phyloP scores from a whole-genome alignment of 1,140 invertebrate species.

The Ladona fulva region DNA sequence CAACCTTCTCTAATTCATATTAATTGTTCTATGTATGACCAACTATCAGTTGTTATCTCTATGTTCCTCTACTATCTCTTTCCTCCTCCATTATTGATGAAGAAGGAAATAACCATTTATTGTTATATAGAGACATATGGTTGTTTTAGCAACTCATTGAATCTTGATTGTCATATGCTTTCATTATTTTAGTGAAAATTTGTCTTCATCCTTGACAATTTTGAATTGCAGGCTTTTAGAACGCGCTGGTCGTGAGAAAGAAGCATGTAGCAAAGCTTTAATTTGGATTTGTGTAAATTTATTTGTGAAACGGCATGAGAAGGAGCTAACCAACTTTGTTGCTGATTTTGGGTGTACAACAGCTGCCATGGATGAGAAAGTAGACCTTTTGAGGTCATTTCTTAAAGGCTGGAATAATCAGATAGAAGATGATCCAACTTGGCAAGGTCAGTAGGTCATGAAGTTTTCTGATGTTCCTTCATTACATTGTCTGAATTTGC shows the following conservation, averaged over 20 bases:
- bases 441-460: slow-evolving; percentile 47
- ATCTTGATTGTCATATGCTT: no score
- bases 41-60: no score
- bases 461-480: not conserved
- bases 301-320: slow-evolving; percentile 50
- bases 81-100: no score
- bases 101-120: no score
- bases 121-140: no score
- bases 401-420: slow-evolving; percentile 45
- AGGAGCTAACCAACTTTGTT: slow-evolving; percentile 55
- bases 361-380: slow-evolving; percentile 69
- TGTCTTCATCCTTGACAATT: no score
- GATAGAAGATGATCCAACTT: slow-evolving; percentile 58
- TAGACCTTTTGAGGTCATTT: slow-evolving; percentile 59
- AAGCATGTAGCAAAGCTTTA: slow-evolving; percentile 44
- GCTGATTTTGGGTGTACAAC: slow-evolving; percentile 65
- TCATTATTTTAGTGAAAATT: no score
- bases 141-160: no score
- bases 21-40: no score
- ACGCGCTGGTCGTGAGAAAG: not conserved
- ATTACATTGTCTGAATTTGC: not conserved
- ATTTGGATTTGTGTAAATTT: slow-evolving; percentile 46
- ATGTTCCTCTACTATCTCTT: no score
- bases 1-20: no score
- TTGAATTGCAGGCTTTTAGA: not conserved